Percentiles rank a stretch among this genome's conserved stretches.
Conservation (phyloP, 1,140 invertebrate genomes). For the Drosophila bipectinata region DNA sequence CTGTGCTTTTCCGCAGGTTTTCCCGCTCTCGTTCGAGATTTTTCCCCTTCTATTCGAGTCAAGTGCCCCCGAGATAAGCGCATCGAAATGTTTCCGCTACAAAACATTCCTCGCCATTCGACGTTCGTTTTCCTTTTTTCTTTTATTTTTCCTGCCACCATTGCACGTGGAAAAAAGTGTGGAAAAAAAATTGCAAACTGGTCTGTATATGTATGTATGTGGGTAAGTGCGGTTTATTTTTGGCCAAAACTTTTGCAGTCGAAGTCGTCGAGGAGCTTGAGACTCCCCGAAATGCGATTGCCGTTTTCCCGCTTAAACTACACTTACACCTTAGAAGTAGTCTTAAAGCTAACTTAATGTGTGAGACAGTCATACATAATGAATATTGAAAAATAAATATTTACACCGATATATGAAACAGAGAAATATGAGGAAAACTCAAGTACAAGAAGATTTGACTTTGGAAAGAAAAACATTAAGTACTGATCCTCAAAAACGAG, state of each 20-base stretch:
- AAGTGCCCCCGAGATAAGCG: slow-evolving; percentile 72
- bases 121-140: neutral
- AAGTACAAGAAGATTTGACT: slow-evolving; percentile 35
- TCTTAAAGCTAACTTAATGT: slow-evolving; percentile 35
- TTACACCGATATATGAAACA: slow-evolving; percentile 31
- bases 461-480: slow-evolving; percentile 35
- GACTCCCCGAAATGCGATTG: neutral
- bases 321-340: slow-evolving; percentile 10
- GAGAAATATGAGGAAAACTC: slow-evolving; percentile 34
- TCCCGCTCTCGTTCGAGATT: slow-evolving; percentile 3
- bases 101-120: slow-evolving; percentile 42
- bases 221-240: slow-evolving; percentile 25
- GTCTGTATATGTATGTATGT: slow-evolving; percentile 15
- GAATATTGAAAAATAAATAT: slow-evolving; percentile 26
- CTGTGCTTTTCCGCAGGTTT: slow-evolving; percentile 18
- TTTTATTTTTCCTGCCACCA: neutral
- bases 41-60: slow-evolving; percentile 38
- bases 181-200: neutral
- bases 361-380: slow-evolving; percentile 5
- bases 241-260: slow-evolving; percentile 25
- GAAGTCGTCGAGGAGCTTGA: slow-evolving; percentile 25
- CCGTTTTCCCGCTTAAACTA: neutral
- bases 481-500: slow-evolving; percentile 45
- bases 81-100: slow-evolving; percentile 67
- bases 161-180: slow-evolving; percentile 10